Evolutionary conservation across 2,888 invertebrate species (phyloP).

Genomic region (Rhagium mordax): DNA sequence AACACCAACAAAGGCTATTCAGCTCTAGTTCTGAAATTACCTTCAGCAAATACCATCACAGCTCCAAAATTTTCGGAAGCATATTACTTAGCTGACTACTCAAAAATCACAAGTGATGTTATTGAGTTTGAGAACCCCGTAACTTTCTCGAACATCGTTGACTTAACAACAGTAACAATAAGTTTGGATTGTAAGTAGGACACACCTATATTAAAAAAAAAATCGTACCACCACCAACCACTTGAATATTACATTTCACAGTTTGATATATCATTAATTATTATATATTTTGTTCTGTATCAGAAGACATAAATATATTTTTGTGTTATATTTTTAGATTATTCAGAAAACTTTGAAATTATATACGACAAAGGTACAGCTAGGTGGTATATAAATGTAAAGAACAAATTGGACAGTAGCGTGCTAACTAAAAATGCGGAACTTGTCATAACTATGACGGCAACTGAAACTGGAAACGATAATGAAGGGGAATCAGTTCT

Average conservation of each 20-base stretch:
- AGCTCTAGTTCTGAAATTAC: conserved; percentile 15
- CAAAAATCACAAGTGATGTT: neutral
- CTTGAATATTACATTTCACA: neutral
- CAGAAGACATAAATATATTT: neutral
- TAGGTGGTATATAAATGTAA: conserved; percentile 8
- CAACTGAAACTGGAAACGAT: neutral
- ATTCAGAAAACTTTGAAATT: conserved; percentile 8
- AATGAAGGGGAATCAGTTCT: conserved; percentile 25
- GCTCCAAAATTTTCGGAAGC: conserved; percentile 1
- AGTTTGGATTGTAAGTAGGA: conserved; percentile 21
- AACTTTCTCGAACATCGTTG: neutral
- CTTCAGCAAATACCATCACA: neutral
- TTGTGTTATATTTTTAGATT: neutral
- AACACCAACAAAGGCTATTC: neutral
- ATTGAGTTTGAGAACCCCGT: conserved; percentile 3
- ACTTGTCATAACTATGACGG: conserved; percentile 23
- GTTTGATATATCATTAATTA: neutral
- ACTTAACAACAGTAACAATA: neutral
- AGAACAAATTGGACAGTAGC: neutral
- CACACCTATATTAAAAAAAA: too few species aligned
- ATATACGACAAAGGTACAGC: neutral
- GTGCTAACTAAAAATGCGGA: neutral
- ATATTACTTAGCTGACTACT: conserved; percentile 14
- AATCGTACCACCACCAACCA: too few species aligned
- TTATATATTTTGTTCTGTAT: neutral